A percentile compares a stretch with the other conserved stretches of the same genome.
Evolutionary conservation across 2,888 invertebrate genomes (phyloP).

Genomic region (Machimus atricapillus): DNA sequence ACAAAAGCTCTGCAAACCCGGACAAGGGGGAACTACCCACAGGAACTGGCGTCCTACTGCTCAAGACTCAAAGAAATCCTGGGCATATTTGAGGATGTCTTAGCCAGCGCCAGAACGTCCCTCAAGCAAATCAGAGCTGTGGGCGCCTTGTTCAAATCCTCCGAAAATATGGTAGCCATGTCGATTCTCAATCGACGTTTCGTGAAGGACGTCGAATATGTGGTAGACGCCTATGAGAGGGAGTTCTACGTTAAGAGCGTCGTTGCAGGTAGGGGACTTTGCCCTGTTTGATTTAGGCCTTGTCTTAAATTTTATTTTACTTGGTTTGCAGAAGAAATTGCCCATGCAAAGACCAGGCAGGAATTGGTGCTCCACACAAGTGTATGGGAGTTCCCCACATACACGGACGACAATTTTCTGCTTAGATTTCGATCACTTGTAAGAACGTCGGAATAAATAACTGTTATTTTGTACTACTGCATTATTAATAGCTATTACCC

Average conservation of each 20-base stretch:
- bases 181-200: slow-evolving; percentile 53
- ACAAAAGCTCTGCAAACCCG: slow-evolving; percentile 52
- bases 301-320: background rate
- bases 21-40: slow-evolving; percentile 50
- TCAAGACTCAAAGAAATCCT: slow-evolving; percentile 56
- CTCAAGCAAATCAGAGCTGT: slow-evolving; percentile 54
- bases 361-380: slow-evolving; percentile 53
- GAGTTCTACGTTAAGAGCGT: slow-evolving; percentile 54
- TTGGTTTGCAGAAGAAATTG: slow-evolving; percentile 52
- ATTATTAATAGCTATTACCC: background rate
- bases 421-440: slow-evolving; percentile 52
- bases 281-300: slow-evolving; percentile 12
- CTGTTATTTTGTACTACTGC: background rate
- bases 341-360: slow-evolving; percentile 53
- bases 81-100: slow-evolving; percentile 56
- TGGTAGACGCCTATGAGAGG: slow-evolving; percentile 52
- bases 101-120: slow-evolving; percentile 51
- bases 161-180: too few species aligned
- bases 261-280: slow-evolving; percentile 53
- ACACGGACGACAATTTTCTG: slow-evolving; percentile 53
- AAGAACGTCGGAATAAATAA: slow-evolving; percentile 40
- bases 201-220: slow-evolving; percentile 51
- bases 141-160: slow-evolving; percentile 51
- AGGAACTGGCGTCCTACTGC: slow-evolving; percentile 52
- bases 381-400: slow-evolving; percentile 57